These are phyloP conservation scores for Autographa gamma DNA, from an alignment of 2,888 invertebrate genomes.

Conservation along the genomic window DNA sequence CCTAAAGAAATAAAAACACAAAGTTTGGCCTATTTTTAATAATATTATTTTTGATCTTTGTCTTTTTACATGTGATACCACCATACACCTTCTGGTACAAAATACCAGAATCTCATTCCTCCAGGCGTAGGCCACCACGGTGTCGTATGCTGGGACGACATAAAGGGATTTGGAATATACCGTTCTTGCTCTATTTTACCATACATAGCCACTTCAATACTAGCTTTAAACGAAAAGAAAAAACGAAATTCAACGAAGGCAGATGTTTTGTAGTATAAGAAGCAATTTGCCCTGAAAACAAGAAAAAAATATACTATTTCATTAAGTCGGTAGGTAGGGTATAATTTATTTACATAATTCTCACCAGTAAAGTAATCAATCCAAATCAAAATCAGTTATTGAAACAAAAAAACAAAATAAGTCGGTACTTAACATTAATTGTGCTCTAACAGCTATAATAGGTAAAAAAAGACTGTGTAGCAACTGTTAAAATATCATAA, in stretches of 20 bases:
- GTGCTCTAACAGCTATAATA: too few species aligned
- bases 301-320: neutral
- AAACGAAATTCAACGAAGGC: slow-evolving; percentile 74
- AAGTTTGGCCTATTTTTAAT: neutral
- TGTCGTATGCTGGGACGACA: slow-evolving; percentile 57
- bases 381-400: too few species aligned
- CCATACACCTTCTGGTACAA: neutral
- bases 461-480: too few species aligned
- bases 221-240: slow-evolving; percentile 71
- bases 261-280: slow-evolving; percentile 72
- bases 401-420: too few species aligned
- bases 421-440: too few species aligned
- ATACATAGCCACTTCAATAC: slow-evolving; percentile 67
- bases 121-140: slow-evolving; percentile 59
- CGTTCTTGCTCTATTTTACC: slow-evolving; percentile 56
- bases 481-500: too few species aligned
- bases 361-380: too few species aligned
- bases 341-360: too few species aligned
- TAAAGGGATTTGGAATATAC: slow-evolving; percentile 63
- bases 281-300: slow-evolving; percentile 70
- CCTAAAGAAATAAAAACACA: too few species aligned
- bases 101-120: neutral
- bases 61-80: slow-evolving; percentile 18
- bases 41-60: neutral
- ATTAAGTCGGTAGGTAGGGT: too few species aligned